These are phyloP conservation scores for Elgaria multicarinata DNA, from an alignment of 2,113 vertebrate species.

Conservation along the genomic window DNA sequence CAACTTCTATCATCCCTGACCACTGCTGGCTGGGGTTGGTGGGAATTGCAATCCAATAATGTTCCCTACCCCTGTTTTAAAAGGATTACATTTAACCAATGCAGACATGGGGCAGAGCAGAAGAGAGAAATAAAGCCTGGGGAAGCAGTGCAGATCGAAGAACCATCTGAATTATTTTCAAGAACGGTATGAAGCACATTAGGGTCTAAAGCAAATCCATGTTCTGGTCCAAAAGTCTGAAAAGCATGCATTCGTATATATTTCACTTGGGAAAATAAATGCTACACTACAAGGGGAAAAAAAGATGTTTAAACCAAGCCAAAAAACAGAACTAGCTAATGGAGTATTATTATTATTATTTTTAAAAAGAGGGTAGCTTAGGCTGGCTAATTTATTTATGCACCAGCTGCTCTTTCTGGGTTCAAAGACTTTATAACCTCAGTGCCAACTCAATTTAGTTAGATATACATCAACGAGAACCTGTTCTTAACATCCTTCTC, in stretches of 20 bases:
- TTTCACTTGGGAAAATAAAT: slow-evolving; percentile 56
- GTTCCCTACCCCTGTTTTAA: no score
- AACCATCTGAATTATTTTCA: neutral
- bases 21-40: no score
- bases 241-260: slow-evolving; percentile 39
- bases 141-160: neutral
- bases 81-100: neutral
- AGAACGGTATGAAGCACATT: neutral
- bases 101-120: neutral
- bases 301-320: slow-evolving; percentile 31
- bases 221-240: neutral
- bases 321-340: slow-evolving; percentile 62
- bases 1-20: no score
- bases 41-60: no score
- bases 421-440: slow-evolving; percentile 46
- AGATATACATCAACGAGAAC: slow-evolving; percentile 14
- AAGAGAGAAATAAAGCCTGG: neutral
- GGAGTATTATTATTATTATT: no score
- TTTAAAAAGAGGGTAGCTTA: slow-evolving; percentile 1
- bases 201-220: neutral
- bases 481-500: neutral
- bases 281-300: slow-evolving; percentile 49
- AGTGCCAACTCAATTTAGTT: slow-evolving; percentile 48
- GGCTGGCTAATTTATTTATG: slow-evolving; percentile 56
- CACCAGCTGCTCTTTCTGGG: slow-evolving; percentile 63